A percentile compares a stretch with the other conserved stretches of the same genome.
Evolutionary conservation across 2,888 invertebrate species (phyloP).

Genomic region (Petrolisthes cinctipes): DNA sequence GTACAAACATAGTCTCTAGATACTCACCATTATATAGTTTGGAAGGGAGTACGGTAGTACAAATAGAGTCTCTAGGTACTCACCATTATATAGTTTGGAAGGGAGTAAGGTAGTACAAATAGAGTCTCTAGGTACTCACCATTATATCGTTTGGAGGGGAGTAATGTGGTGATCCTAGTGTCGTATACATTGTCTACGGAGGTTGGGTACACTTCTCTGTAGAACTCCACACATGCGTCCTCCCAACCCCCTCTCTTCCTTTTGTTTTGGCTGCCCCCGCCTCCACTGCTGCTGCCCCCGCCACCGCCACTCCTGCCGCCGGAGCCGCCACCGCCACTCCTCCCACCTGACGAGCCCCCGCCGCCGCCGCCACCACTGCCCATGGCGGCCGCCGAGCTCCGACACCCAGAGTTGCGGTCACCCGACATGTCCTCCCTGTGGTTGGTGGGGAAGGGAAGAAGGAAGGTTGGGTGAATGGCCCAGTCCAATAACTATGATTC

Average conservation of each 20-base stretch:
- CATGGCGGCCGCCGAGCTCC: slow-evolving; percentile 56
- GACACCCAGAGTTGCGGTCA: slow-evolving; percentile 61
- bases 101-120: slow-evolving; percentile 58
- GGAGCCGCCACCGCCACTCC: slow-evolving; percentile 55
- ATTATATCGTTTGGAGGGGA: slow-evolving; percentile 62
- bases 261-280: slow-evolving; percentile 26
- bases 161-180: slow-evolving; percentile 60
- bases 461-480: neutral
- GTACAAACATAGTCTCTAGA: too few species aligned
- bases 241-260: slow-evolving; percentile 64
- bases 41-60: too few species aligned
- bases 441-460: neutral
- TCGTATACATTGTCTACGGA: slow-evolving; percentile 60
- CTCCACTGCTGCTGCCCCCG: slow-evolving; percentile 32
- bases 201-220: slow-evolving; percentile 62
- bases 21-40: too few species aligned
- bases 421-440: slow-evolving; percentile 62
- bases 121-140: slow-evolving; percentile 45
- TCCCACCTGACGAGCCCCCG: slow-evolving; percentile 40
- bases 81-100: neutral
- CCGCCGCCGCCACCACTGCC: slow-evolving; percentile 49
- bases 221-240: slow-evolving; percentile 65
- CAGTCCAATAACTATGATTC: too few species aligned
- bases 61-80: too few species aligned
- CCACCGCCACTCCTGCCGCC: slow-evolving; percentile 49